Conservation (phyloP, 2,888 invertebrate species). For the Apoda limacodes region DNA sequence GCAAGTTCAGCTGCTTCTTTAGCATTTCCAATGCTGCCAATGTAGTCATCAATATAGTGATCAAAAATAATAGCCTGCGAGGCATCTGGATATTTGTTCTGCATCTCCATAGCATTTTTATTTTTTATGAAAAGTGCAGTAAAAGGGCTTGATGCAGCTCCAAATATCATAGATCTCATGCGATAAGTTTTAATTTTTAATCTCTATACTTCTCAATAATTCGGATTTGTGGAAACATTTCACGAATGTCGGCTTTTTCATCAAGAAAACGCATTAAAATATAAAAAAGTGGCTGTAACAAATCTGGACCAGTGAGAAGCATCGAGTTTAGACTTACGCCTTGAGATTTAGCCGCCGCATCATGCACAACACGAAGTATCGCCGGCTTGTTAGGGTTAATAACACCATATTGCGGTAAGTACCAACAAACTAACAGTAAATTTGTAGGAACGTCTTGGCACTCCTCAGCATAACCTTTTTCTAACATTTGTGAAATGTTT, state of each 20-base stretch:
- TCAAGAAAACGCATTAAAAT: constrained; percentile 24
- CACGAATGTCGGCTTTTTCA: constrained; percentile 24
- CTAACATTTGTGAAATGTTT: constrained; percentile 9
- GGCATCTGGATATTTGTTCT: constrained; percentile 11
- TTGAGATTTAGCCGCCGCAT: constrained; percentile 13
- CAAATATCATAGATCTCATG: constrained; percentile 18
- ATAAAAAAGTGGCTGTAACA: constrained; percentile 21
- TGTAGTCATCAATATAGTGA: constrained; percentile 9
- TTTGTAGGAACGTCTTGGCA: background rate
- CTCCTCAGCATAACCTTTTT: constrained; percentile 13
- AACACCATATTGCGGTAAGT: constrained; percentile 18
- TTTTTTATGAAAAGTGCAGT: constrained; percentile 8
- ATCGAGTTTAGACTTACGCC: constrained; percentile 15
- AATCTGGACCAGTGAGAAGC: constrained; percentile 21
- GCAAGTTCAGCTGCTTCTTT: constrained; percentile 2
- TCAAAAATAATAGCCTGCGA: background rate
- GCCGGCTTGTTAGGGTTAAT: constrained; percentile 10
- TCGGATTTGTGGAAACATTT: constrained; percentile 29
- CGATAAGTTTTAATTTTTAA: constrained; percentile 9
- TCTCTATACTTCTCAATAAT: constrained; percentile 22
- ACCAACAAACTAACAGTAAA: constrained; percentile 11
- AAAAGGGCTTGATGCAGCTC: constrained; percentile 14
- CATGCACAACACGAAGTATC: constrained; percentile 8
- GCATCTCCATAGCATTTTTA: constrained; percentile 3
- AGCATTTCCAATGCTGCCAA: constrained; percentile 4